Evolutionary conservation across 30 jellyfish, hydroid and myxozoan genomes (phyloP).

Genomic region (Rhopilema esculentum): DNA sequence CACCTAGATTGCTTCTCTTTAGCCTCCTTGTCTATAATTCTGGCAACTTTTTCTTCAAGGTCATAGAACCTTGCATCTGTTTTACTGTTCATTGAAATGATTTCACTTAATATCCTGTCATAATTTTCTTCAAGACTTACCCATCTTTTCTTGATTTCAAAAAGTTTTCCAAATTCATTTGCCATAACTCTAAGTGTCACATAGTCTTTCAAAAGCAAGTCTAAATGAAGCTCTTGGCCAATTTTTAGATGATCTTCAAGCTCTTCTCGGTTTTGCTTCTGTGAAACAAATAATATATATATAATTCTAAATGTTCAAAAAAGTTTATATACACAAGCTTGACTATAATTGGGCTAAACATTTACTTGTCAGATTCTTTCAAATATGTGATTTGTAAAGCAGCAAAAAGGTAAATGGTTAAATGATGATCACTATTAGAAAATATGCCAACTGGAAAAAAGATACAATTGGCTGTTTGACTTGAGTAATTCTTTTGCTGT

Average conservation of each 20-base stretch:
- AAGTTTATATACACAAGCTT: not conserved
- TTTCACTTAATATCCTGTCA: not conserved
- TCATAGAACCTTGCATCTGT: slow-evolving; percentile 15
- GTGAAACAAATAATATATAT: not conserved
- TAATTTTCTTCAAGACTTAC: not conserved
- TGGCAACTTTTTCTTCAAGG: not conserved
- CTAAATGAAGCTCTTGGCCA: slow-evolving; percentile 28
- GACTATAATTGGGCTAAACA: not conserved
- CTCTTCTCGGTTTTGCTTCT: slow-evolving; percentile 25
- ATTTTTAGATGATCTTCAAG: slow-evolving; percentile 12
- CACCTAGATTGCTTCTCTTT: not conserved
- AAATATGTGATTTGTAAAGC: not conserved
- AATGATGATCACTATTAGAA: not conserved
- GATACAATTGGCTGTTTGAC: too few species aligned
- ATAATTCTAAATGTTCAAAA: not conserved
- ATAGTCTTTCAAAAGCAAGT: slow-evolving; percentile 38
- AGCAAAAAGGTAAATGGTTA: not conserved
- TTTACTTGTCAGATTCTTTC: too few species aligned
- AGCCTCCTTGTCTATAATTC: not conserved
- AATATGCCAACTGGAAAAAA: too few species aligned
- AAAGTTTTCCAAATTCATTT: not conserved
- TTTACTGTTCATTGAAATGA: not conserved
- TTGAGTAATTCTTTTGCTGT: too few species aligned
- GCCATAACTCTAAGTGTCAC: slow-evolving; percentile 15
- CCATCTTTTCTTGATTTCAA: not conserved